Evolutionary conservation across 2,888 invertebrate species (phyloP), one percentile per base, ranked within the genome.

Genomic region (Lasiommata megera): DNA sequence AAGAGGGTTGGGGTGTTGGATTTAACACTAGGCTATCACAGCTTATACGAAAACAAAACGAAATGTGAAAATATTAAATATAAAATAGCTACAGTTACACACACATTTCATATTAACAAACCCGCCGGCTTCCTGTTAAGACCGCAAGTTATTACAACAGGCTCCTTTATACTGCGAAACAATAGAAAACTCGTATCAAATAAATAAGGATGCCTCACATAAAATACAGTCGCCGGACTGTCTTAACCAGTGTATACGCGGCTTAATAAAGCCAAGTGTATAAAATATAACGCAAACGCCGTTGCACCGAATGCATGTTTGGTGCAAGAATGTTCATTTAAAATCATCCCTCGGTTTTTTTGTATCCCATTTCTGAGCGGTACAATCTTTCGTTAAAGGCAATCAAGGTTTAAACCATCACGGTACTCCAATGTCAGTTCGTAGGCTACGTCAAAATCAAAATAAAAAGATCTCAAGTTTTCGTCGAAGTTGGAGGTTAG

Each of bases 261-360:
- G 61, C 52, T 56, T 61, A 58, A 61, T 58, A 61, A 57, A 57
- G 57, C 46, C 46, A 41, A 54, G 17, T 54, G 44, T 48, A 58
- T 54, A 61, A 53, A 50, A 56, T 54, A 50, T 52, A 29, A 52
- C 41, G 31, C 43, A 17, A 12, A 38, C 36, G 37, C 46, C n/a
- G 54, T 37, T 47, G 58, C 61, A 58, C 12, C 14, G 58, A 31
- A 34, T 50, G 52, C 58, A 44, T 11, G 56, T 53, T 12, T 58
- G 61, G 61, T 56, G n/a, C 23, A 61, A 61, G 48, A 29, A 8
- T 18, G 9, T 18, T 8, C 23, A 44, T 31, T 16, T 3, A 6
- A 23, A 23, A 3, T 3, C 2, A 23, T 23, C 2, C 5, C 2
- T 23, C 2, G 2, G 5, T 23, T 23, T 3, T 23, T 23, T n/a